These are phyloP conservation scores for Parascotia fuliginaria DNA, from an alignment of 2,888 invertebrate genomes.

Conservation along the genomic window DNA sequence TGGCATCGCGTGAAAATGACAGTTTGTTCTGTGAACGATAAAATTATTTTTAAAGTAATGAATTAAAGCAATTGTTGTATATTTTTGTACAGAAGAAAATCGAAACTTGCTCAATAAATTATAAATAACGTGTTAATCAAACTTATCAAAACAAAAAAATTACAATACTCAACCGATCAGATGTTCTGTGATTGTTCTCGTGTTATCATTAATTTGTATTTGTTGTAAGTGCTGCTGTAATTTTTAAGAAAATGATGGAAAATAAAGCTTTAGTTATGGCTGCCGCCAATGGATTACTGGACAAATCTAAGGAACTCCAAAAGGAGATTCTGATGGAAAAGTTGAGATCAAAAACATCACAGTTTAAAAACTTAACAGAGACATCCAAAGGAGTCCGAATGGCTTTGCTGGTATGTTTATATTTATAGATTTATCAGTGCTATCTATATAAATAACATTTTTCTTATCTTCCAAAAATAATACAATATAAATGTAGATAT, in stretches of 20 bases:
- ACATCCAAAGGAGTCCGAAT: constrained; percentile 95
- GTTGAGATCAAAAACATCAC: constrained; percentile 92
- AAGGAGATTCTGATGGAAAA: constrained; percentile 97
- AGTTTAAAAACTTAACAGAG: constrained; percentile 93
- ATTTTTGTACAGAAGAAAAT: constrained; percentile 23
- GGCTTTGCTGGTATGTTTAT: constrained; percentile 90
- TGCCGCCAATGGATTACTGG: constrained; percentile 63
- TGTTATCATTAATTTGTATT: constrained; percentile 53
- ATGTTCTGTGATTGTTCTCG: constrained; percentile 54
- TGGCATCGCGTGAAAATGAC: constrained; percentile 66
- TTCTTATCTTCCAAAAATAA: too few species aligned
- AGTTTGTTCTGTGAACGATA: constrained; percentile 48
- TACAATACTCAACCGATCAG: constrained; percentile 44
- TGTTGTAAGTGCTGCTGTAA: constrained; percentile 38
- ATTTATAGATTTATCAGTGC: too few species aligned
- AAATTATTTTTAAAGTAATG: constrained; percentile 35
- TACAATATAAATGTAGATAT: too few species aligned
- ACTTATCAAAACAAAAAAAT: constrained; percentile 24
- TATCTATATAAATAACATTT: too few species aligned
- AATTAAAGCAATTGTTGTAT: constrained; percentile 20
- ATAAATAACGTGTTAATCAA: constrained; percentile 12
- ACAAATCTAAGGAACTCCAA: constrained; percentile 86
- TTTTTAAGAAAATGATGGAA: constrained; percentile 66
- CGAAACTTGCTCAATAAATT: constrained; percentile 19
- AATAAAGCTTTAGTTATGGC: constrained; percentile 65